A percentile compares a stretch with the other conserved stretches of the same genome.
Evolutionary conservation across 1,140 invertebrate species (phyloP).

Genomic region (Drosophila takahashii): DNA sequence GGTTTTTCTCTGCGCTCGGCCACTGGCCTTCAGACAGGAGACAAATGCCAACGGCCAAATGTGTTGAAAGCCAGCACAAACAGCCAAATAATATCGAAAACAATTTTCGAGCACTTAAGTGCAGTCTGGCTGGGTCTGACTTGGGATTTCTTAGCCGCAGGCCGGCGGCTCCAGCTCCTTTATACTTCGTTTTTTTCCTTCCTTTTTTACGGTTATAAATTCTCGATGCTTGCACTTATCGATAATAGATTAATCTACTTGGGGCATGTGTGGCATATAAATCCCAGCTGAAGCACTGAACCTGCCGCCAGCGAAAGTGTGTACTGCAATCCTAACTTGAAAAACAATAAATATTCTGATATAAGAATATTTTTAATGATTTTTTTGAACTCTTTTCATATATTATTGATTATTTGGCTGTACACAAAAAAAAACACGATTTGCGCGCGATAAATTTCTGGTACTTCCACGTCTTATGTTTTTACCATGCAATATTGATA

Average conservation of each 20-base stretch:
- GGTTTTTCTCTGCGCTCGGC: slow-evolving; percentile 65
- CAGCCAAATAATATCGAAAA: slow-evolving; percentile 79
- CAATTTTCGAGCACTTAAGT: slow-evolving; percentile 84
- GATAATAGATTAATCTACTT: slow-evolving; percentile 84
- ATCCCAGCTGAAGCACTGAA: slow-evolving; percentile 45
- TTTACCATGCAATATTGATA: too few relatives aligned
- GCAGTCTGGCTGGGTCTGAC: slow-evolving; percentile 70
- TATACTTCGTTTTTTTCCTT: slow-evolving; percentile 36
- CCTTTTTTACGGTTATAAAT: slow-evolving; percentile 76
- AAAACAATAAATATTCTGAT: background rate
- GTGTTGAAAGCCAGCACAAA: slow-evolving; percentile 72
- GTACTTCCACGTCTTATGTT: too few relatives aligned
- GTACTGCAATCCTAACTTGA: background rate
- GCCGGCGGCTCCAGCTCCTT: slow-evolving; percentile 12
- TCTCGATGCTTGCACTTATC: slow-evolving; percentile 81
- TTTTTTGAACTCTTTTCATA: too few relatives aligned
- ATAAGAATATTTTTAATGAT: background rate
- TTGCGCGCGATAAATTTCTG: too few relatives aligned
- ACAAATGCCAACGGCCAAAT: slow-evolving; percentile 80
- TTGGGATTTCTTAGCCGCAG: slow-evolving; percentile 54
- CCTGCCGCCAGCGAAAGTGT: slow-evolving; percentile 17
- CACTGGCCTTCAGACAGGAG: slow-evolving; percentile 66
- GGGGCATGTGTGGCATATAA: slow-evolving; percentile 76
- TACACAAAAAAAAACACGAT: too few relatives aligned
- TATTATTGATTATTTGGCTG: too few relatives aligned